These are phyloP conservation scores for Chloroceryle amazona DNA, from an alignment of 2,797 vertebrate genomes.

Conservation along the genomic window DNA sequence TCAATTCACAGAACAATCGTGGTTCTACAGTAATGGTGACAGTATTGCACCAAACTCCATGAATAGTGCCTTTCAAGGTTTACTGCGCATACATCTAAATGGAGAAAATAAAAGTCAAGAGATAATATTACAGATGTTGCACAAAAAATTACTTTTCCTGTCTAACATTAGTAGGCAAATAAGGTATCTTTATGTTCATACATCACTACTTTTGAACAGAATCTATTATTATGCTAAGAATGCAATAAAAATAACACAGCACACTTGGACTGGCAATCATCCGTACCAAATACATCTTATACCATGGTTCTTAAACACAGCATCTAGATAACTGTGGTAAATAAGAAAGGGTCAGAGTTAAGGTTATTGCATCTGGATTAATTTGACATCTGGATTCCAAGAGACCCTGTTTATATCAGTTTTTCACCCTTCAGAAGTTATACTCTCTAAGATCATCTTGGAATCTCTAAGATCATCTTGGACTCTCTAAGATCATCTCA, in stretches of 20 bases:
- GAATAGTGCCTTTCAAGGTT: constrained; percentile 19
- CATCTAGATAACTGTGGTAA: background rate
- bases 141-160: background rate
- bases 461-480: background rate
- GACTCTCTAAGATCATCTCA: background rate
- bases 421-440: background rate
- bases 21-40: background rate
- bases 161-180: background rate
- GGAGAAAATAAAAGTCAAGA: constrained; percentile 38
- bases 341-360: background rate
- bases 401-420: background rate
- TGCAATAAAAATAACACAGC: background rate
- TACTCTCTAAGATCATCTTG: background rate
- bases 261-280: background rate
- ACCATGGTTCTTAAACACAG: background rate
- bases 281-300: background rate
- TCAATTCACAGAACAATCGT: background rate
- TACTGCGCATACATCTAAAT: background rate
- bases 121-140: background rate
- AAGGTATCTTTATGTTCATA: constrained; percentile 34
- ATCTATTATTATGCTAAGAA: constrained; percentile 21
- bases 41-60: background rate
- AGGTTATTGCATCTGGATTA: background rate
- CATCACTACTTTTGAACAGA: background rate
- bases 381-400: background rate